Base-by-base conservation (phyloP, 1,140 invertebrate genomes). In the Drosophila littoralis region DNA sequence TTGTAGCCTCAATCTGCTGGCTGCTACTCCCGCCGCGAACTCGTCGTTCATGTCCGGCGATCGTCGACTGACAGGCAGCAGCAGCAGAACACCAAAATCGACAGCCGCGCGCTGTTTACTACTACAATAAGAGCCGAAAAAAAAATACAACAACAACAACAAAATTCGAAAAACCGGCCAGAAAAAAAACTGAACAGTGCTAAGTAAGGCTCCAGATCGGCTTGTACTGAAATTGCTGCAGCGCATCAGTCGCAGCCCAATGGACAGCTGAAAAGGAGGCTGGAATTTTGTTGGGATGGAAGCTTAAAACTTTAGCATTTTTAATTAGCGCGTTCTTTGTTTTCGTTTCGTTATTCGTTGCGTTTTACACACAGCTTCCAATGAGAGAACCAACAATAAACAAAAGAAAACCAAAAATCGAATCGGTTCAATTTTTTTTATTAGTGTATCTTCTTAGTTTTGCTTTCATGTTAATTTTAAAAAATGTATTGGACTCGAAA, bases 271-370 rank as follows among this genome's bases (percentile, higher is more conserved):
- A 86, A 88, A 88, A 88, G 84, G 80, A 84, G 84, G 84, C 84
- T 88, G 84, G 84, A 89, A 88, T 88, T 88, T 67, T 54, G 51
- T 60, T 64, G 66, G 46, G 69, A 57, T 70, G 65, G 75, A 69
- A 89, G 83, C 83, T 86, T 84, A 89, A 88, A 80, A 88, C 83
- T 84, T 89, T 79, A 90, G 81, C 86, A 90, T 90, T 90, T 90
- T 90, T 90, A 90, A 90, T 90, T 90, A 90, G 86, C 86, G 86
- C 86, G 72, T 77, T 75, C 86, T 90, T 90, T 90, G 86, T 90
- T 90, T 90, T 90, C 85, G 79, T 76, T 81, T 88, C 76, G 81
- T 69, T 72, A 68, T 85, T 90, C 86, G 86, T 80, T 90, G 65
- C 68, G 74, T 66, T 78, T 79, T 58, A 71, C 50, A 63, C 40